phyloP scores from a whole-genome alignment of 2,113 vertebrate species.

The Ardeotis arabs region DNA sequence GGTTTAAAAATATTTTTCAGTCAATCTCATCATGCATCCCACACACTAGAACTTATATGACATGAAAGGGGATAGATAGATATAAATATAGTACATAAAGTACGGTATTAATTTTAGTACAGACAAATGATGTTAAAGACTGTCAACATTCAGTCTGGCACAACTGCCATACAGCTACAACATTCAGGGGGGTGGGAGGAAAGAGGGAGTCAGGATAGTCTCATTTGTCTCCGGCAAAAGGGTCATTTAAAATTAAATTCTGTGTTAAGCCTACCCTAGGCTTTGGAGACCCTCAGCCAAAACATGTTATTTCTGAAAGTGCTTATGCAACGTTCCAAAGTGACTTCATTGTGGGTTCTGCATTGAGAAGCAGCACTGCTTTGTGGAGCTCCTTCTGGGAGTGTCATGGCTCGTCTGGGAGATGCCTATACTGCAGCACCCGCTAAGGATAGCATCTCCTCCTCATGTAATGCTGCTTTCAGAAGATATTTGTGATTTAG shows the following conservation, averaged over 20 bases:
- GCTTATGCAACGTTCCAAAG: not conserved
- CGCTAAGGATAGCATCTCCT: not conserved
- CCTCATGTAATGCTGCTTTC: accelerated
- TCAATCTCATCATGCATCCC: not conserved
- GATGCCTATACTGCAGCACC: not conserved
- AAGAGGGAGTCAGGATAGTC: not conserved
- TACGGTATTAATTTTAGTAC: constrained; percentile 50
- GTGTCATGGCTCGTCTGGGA: not conserved
- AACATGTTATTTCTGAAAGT: not conserved
- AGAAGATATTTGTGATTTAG: not conserved
- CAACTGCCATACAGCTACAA: not conserved
- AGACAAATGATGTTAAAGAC: constrained; percentile 39
- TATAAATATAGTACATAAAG: constrained; percentile 46
- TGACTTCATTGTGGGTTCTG: accelerated
- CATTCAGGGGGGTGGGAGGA: not conserved
- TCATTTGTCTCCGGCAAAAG: not conserved
- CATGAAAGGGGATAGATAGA: constrained; percentile 8
- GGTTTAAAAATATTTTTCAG: constrained; percentile 43
- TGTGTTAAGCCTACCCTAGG: not conserved
- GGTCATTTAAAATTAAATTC: not conserved
- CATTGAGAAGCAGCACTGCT: not conserved
- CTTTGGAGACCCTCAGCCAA: not conserved
- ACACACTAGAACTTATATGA: constrained; percentile 37
- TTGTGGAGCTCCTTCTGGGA: not conserved
- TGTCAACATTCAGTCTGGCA: constrained; percentile 48